These are phyloP conservation scores for Sylvia atricapilla DNA, from an alignment of 2,113 vertebrate species.

Conservation along the genomic window DNA sequence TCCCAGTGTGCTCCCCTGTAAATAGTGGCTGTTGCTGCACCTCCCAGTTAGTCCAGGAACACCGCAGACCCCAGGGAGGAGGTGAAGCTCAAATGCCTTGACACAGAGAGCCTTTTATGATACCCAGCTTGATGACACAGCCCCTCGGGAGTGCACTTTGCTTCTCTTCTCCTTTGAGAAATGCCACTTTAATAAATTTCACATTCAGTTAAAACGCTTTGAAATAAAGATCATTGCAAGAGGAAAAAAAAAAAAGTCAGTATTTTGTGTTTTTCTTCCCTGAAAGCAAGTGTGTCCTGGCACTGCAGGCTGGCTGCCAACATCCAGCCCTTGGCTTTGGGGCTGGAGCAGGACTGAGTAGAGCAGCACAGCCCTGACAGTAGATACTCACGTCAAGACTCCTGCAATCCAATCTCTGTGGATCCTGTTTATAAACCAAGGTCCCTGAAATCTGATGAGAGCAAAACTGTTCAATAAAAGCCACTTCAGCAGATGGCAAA, in stretches of 20 bases:
- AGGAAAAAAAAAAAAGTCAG: not conserved
- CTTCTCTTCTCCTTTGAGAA: not conserved
- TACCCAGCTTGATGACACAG: not conserved
- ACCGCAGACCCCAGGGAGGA: not conserved
- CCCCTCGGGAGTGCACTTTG: not conserved
- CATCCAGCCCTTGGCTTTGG: not conserved
- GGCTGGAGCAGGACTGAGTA: not conserved
- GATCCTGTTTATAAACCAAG: constrained; percentile 29
- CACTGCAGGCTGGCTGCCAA: not conserved
- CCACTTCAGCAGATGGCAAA: constrained; percentile 11
- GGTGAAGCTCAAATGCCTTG: not conserved
- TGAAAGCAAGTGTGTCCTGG: not conserved
- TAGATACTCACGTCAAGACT: not conserved
- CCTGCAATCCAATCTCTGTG: not conserved
- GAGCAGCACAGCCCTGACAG: not conserved
- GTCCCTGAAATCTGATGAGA: not conserved
- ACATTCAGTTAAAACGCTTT: not conserved
- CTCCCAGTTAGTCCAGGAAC: not conserved
- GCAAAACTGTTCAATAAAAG: constrained; percentile 30
- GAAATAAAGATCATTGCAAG: not conserved
- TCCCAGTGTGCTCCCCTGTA: not conserved
- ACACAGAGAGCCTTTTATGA: not conserved
- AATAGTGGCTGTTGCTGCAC: not conserved
- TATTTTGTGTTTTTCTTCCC: not conserved
- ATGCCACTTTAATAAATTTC: not conserved